phyloP scores from a whole-genome alignment of 2,113 vertebrate genomes.

The Cromileptes altivelis region DNA sequence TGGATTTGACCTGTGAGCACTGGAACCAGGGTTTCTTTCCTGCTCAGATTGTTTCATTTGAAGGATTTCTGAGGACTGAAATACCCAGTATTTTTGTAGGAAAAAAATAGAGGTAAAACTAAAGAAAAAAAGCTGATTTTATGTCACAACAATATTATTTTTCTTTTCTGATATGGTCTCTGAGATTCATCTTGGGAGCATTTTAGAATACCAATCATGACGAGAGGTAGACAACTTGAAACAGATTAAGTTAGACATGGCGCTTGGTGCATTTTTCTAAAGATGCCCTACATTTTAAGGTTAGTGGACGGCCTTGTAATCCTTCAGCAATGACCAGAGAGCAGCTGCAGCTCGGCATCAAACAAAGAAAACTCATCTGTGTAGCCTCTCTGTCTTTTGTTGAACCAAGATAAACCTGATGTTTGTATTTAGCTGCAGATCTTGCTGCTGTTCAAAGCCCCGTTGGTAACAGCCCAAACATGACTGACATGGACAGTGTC shows the following conservation, averaged over 20 bases:
- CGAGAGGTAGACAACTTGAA: neutral
- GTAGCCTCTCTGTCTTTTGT: neutral
- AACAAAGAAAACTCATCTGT: slow-evolving; percentile 6
- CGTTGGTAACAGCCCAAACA: neutral
- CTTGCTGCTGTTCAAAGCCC: neutral
- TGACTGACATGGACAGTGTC: slow-evolving; percentile 63
- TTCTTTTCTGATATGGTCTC: neutral
- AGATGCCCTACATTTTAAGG: neutral
- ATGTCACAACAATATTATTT: too few species aligned
- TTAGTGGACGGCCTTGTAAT: neutral
- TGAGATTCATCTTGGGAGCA: neutral
- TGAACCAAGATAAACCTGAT: neutral
- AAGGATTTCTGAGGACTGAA: neutral
- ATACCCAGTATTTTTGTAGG: too few species aligned
- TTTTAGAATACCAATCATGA: too few species aligned
- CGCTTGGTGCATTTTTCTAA: neutral
- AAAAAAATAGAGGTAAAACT: neutral
- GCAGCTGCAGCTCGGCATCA: neutral
- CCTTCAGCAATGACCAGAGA: neutral
- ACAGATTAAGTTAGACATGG: neutral
- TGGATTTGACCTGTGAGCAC: neutral
- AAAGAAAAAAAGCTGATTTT: neutral
- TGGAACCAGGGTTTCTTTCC: neutral
- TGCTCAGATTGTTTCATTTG: neutral
- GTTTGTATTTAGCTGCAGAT: neutral